These are phyloP conservation scores for Epirrhoe alternata DNA, from an alignment of 2,888 invertebrate genomes.

Conservation along the genomic window DNA sequence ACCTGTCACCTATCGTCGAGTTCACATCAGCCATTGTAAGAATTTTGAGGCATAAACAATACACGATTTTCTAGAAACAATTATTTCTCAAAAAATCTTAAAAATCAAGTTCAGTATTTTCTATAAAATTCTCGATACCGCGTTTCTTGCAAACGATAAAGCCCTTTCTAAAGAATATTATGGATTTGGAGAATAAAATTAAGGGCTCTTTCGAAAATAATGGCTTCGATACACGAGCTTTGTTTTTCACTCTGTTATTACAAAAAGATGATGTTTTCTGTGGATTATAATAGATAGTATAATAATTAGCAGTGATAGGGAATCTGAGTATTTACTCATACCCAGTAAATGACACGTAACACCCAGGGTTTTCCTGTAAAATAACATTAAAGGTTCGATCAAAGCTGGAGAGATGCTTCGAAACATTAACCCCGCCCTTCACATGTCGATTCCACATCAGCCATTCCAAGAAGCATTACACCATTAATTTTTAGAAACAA, in stretches of 20 bases:
- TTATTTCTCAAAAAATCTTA: not conserved
- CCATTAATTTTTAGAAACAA: not conserved
- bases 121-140: not conserved
- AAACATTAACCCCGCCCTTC: not conserved
- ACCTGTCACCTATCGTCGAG: not conserved
- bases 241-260: not conserved
- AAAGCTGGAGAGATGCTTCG: too few relatives aligned
- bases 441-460: not conserved
- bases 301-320: too few relatives aligned
- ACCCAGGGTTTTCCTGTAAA: too few relatives aligned
- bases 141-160: not conserved
- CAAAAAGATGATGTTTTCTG: too few relatives aligned
- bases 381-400: too few relatives aligned
- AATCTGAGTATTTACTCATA: too few relatives aligned
- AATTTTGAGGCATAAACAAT: not conserved
- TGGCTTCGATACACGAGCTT: constrained; percentile 44
- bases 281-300: too few relatives aligned
- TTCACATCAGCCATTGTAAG: not conserved
- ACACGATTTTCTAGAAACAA: not conserved
- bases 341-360: too few relatives aligned
- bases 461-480: not conserved
- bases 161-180: not conserved
- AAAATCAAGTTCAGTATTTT: not conserved
- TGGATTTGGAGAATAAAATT: constrained; percentile 22
- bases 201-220: constrained; percentile 19